Evolutionary conservation across 2,113 vertebrate species (phyloP).

Genomic region (Platycercus adscitus): DNA sequence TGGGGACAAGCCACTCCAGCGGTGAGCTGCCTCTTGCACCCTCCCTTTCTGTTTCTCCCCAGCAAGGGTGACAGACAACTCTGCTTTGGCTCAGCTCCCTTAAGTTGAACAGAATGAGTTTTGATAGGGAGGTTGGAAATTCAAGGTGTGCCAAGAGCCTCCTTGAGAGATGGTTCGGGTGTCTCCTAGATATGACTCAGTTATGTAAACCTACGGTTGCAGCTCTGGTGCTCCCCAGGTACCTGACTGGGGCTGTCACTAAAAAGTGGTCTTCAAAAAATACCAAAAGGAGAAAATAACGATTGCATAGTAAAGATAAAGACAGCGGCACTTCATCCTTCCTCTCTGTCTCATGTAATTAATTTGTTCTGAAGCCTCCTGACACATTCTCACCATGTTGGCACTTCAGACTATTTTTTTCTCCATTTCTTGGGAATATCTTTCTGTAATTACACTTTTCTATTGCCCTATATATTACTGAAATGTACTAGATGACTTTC

Average conservation of each 20-base stretch:
- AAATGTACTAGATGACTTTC: constrained; percentile 9
- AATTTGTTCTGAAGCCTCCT: constrained; percentile 13
- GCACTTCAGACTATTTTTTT: neutral
- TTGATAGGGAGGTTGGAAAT: neutral
- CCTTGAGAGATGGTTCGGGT: neutral
- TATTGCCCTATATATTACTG: neutral
- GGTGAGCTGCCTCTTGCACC: neutral
- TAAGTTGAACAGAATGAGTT: rapidly evolving
- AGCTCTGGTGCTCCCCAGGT: neutral
- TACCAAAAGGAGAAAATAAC: neutral
- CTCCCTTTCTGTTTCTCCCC: neutral
- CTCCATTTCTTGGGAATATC: neutral
- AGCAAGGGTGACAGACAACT: neutral
- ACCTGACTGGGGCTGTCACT: neutral
- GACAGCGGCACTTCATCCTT: neutral
- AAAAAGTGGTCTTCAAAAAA: neutral
- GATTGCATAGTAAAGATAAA: neutral
- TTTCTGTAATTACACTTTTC: constrained; percentile 28
- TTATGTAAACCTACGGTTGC: neutral
- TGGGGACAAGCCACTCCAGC: neutral
- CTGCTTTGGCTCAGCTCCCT: neutral
- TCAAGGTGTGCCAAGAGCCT: neutral
- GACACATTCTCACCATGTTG: neutral
- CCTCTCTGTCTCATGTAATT: neutral
- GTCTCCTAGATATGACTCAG: neutral